Evolutionary conservation across 2,797 vertebrate species (phyloP), one percentile per base, ranked within the genome.

Genomic region (Alectoris magna): DNA sequence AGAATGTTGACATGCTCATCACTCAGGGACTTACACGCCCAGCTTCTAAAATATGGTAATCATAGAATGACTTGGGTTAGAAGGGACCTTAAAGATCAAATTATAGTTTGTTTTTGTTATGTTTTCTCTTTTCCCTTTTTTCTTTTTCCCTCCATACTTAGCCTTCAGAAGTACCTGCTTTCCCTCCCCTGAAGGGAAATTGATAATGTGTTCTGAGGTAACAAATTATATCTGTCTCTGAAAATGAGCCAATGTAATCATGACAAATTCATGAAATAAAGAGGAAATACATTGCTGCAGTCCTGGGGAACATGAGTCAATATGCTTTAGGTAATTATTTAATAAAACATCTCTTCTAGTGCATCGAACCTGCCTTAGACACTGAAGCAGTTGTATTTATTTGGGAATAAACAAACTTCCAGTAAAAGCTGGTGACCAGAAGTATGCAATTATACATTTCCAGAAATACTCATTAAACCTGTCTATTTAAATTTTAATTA

Each of bases 401-500:
- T 69, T 76, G 94, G 95, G 81, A 96, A 76, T 94, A 94, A 97
- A 94, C 87, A 91, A 95, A 92, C 87, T 97, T 96, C 94, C 94
- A 94, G 86, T 97, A 96, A 97, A 96, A 90, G 83, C 86, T 95
- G 85, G 74, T 96, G 91, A 97, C 88, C 92, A 95, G 91, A 75
- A 97, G 91, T 92, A 93, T 90, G 94, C 92, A 95, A 94, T 91
- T 93, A 91, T 46, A 84, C 67, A 22, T 84, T 96, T 95, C 93
- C 96, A 93, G 79, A 94, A 94, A 90, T 91, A 88, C 59, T 94
- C 81, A 95, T 96, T 95, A 95, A 96, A 95, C 94, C 93, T 90
- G 73, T 88, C 93, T 95, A 53, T 87, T 96, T 96, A 96, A 96
- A 96, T 95, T 94, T 96, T 94, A 96, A 95, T 96, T 91, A 94